Percentiles rank a stretch among this genome's conserved stretches.
phyloP scores from a whole-genome alignment of 2,888 invertebrate species.

The Liodrosophila aerea region DNA sequence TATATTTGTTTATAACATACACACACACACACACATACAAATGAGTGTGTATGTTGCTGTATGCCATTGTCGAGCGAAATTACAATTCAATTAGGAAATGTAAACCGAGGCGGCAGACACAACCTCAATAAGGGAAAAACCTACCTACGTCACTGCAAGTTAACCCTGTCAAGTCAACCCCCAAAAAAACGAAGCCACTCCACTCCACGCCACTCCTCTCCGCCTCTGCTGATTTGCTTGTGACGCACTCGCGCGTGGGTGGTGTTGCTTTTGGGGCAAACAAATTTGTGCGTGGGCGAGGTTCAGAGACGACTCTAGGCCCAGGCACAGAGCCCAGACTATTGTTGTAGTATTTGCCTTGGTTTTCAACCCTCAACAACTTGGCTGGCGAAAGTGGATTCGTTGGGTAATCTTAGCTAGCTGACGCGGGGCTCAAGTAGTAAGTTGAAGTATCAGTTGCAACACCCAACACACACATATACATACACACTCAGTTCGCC shows the following conservation, averaged over 20 bases:
- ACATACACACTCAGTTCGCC: not conserved
- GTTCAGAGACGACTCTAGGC: constrained; percentile 25
- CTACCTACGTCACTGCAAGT: constrained; percentile 4
- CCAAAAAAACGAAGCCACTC: constrained; percentile 5
- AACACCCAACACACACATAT: constrained; percentile 11
- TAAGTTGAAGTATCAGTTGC: constrained; percentile 35
- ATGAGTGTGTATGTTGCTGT: too few relatives aligned
- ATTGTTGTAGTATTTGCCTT: not conserved
- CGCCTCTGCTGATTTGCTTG: constrained; percentile 15
- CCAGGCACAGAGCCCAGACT: too few relatives aligned
- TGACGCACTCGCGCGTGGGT: constrained; percentile 31
- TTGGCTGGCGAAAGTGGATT: constrained; percentile 39
- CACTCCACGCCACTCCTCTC: not conserved
- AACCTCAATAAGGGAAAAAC: constrained; percentile 4
- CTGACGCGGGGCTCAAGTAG: constrained; percentile 36
- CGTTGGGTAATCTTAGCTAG: constrained; percentile 44
- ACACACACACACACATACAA: too few relatives aligned
- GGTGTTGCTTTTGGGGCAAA: constrained; percentile 36
- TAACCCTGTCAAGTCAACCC: not conserved
- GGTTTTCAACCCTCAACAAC: not conserved
- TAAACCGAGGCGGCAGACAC: not conserved
- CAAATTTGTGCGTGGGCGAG: constrained; percentile 57
- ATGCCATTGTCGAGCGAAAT: constrained; percentile 9
- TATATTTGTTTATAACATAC: constrained; percentile 2
- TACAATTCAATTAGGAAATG: constrained; percentile 36